phyloP scores from a whole-genome alignment of 2,888 invertebrate genomes.

The Caenorhabditis plicata region DNA sequence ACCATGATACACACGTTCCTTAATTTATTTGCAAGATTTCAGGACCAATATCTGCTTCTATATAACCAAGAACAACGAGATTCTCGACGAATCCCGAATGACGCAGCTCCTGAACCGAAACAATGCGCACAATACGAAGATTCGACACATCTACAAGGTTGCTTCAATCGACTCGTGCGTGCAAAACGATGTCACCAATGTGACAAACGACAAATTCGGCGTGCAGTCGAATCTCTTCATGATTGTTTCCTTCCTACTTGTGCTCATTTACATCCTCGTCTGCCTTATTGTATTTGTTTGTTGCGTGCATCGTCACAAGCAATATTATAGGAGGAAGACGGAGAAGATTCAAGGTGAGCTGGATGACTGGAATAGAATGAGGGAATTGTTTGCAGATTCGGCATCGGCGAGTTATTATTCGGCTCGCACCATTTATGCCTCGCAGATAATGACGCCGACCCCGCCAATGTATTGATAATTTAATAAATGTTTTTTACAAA shows the following conservation, averaged over 20 bases:
- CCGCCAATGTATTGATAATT: too few relatives aligned
- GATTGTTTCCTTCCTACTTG: constrained; percentile 26
- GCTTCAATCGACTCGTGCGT: constrained; percentile 19
- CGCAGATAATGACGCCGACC: too few relatives aligned
- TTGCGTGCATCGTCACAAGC: too few relatives aligned
- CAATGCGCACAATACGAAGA: constrained; percentile 20
- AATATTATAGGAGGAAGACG: too few relatives aligned
- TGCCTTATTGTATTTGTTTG: constrained; percentile 44
- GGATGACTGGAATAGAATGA: too few relatives aligned
- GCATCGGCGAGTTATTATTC: too few relatives aligned
- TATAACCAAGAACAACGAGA: constrained; percentile 22
- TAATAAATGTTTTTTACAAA: too few relatives aligned
- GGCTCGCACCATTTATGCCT: too few relatives aligned
- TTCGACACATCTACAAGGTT: constrained; percentile 31
- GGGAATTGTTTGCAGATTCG: too few relatives aligned
- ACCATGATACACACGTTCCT: not conserved
- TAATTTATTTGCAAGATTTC: not conserved
- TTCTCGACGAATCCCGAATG: constrained; percentile 22
- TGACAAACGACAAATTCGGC: too few relatives aligned
- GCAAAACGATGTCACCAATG: too few relatives aligned
- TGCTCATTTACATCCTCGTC: constrained; percentile 30
- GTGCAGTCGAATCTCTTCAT: constrained; percentile 33
- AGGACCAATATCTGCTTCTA: constrained; percentile 32
- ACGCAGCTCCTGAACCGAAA: constrained; percentile 4
- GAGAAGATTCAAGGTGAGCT: too few relatives aligned